These are phyloP conservation scores for Drosophila mauritiana DNA, from an alignment of 1,140 invertebrate species.

Conservation along the genomic window DNA sequence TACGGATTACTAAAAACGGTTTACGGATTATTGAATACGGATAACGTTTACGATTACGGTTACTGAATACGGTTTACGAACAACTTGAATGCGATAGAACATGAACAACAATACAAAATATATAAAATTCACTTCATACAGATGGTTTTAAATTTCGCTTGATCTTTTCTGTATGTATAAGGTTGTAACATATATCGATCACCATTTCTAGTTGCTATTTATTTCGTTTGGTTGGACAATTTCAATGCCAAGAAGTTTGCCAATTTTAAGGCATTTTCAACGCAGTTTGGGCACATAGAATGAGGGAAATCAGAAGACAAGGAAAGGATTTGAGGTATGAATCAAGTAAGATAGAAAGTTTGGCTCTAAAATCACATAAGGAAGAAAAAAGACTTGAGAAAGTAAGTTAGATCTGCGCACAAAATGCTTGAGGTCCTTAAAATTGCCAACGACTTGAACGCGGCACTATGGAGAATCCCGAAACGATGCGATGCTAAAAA, in stretches of 20 bases:
- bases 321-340: not conserved
- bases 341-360: not conserved
- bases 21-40: constrained; percentile 51
- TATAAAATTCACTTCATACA: constrained; percentile 57
- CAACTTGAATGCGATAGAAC: constrained; percentile 69
- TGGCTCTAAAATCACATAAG: not conserved
- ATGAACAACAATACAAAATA: constrained; percentile 77
- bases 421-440: constrained; percentile 72
- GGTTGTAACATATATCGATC: constrained; percentile 28
- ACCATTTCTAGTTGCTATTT: constrained; percentile 41
- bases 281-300: constrained; percentile 23
- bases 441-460: constrained; percentile 81
- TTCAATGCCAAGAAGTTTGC: constrained; percentile 66
- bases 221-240: constrained; percentile 58
- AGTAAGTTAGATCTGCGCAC: constrained; percentile 22
- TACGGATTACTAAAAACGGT: constrained; percentile 50
- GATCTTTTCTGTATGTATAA: constrained; percentile 33
- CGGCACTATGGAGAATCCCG: constrained; percentile 40
- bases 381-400: not conserved
- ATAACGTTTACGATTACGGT: constrained; percentile 45
- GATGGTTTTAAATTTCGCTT: constrained; percentile 23
- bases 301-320: not conserved
- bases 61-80: constrained; percentile 59
- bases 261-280: constrained; percentile 76
- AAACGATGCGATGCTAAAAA: constrained; percentile 35